Conservation (phyloP, 1,140 invertebrate species). For the Drosophila prosaltans region DNA sequence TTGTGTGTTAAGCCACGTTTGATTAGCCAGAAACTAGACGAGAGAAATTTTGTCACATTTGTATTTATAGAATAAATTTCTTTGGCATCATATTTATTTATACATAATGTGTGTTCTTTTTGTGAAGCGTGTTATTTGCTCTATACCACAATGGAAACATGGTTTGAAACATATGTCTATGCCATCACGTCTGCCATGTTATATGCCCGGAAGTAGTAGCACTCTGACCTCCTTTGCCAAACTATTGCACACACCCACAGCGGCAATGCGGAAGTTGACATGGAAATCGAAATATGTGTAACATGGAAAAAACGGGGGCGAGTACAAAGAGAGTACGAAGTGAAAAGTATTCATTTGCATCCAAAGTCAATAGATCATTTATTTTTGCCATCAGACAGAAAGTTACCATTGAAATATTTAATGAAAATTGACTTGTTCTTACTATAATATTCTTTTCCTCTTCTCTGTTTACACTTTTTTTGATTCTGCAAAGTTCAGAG, state of each 20-base stretch:
- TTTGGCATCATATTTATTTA: conserved; percentile 37
- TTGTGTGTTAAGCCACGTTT: conserved; percentile 27
- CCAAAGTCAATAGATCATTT: background rate
- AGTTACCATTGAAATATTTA: conserved; percentile 8
- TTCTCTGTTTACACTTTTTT: background rate
- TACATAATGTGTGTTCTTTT: conserved; percentile 8
- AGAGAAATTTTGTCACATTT: conserved; percentile 21
- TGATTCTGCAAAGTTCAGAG: conserved; percentile 35
- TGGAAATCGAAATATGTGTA: background rate
- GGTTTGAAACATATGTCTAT: conserved; percentile 61
- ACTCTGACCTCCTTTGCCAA: background rate
- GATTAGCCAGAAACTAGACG: conserved; percentile 42
- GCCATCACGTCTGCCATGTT: conserved; percentile 39
- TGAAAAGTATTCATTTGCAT: background rate
- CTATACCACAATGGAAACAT: conserved; percentile 51
- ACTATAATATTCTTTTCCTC: background rate
- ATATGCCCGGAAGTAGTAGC: conserved; percentile 28
- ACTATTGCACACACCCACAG: background rate
- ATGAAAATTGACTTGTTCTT: background rate
- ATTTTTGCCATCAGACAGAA: background rate
- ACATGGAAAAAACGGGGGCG: background rate
- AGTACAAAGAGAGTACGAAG: background rate
- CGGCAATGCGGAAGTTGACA: conserved; percentile 37
- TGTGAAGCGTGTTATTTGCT: conserved; percentile 56
- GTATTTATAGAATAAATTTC: conserved; percentile 55